Base-by-base conservation (phyloP, 1,140 invertebrate species). In the Manduca sexta region DNA sequence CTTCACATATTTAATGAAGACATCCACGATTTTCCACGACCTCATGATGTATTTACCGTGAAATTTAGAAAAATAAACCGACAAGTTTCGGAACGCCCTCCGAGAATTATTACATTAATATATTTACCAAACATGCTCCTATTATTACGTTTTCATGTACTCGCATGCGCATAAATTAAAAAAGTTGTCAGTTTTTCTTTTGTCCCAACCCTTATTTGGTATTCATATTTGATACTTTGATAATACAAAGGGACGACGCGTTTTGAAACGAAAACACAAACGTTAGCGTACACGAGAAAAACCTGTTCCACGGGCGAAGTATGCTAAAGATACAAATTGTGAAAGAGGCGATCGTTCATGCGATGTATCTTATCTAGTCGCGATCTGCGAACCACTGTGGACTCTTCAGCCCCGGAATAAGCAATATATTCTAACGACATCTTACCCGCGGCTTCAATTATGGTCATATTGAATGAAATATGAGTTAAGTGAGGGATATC, bases 141-240 rank as follows among this genome's bases (percentile, higher is more conserved):
- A 82, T 85, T 84, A 83, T 85, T 83, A 84, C 75, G 52, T 75
- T 85, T 85, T 82, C 78, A 85, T 85, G 82, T 85, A 85, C 80
- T 85, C 73, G 68, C 72, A 81, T 68, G 59, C 64, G 74, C 76
- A 85, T 85, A 85, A 82, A 84, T 85, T 85, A 85, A 85, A 81
- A 58, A 74, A 66, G 65, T 72, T 81, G 78, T 72, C 76, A 74
- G 71, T 81, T 78, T 79, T 84, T 77, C 80, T 81, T 84, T 85
- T 85, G 78, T 85, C 64, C 73, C 66, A 70, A 74, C 80, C 82
- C 82, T 85, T 77, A 84, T 84, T 84, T 84, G 70, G 80, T 85
- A 84, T 85, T 85, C 80, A 85, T 85, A 79, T 82, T 84, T 82
- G 75, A 79, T 76, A 81, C 80, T 83, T 82, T 74, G 78, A 70